Conservation (phyloP, 1,140 invertebrate species). For the Drosophila arawakana region DNA sequence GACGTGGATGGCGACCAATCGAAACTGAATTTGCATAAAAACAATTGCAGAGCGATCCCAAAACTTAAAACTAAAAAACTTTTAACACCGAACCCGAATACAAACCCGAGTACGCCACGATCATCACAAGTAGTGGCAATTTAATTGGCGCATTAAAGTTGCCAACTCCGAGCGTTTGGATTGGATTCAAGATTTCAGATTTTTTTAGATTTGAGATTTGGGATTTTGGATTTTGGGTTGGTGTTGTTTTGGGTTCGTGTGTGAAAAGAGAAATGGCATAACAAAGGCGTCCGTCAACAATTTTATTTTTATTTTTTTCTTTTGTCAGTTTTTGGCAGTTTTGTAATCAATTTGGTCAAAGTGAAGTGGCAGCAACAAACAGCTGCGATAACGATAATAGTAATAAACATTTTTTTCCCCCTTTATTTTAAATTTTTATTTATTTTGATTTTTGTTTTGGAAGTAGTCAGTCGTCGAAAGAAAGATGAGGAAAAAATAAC, state of each 20-base stretch:
- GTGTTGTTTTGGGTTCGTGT: constrained; percentile 21
- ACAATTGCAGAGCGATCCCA: constrained; percentile 63
- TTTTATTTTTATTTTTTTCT: constrained; percentile 9
- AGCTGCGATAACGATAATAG: constrained; percentile 63
- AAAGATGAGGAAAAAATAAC: constrained; percentile 22
- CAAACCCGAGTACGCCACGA: constrained; percentile 9
- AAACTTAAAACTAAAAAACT: neutral
- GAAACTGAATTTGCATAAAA: constrained; percentile 71
- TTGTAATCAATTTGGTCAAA: constrained; percentile 49
- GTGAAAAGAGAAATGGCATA: constrained; percentile 70
- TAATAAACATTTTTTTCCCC: constrained; percentile 26
- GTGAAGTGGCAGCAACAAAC: constrained; percentile 38
- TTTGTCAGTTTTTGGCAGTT: constrained; percentile 26
- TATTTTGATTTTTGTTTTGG: no score
- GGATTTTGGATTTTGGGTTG: constrained; percentile 10
- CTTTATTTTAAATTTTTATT: no score
- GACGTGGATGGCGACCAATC: constrained; percentile 38
- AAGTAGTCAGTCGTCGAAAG: neutral
- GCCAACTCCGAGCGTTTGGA: constrained; percentile 34
- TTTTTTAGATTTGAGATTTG: neutral
- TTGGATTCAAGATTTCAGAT: constrained; percentile 19
- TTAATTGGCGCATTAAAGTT: constrained; percentile 78
- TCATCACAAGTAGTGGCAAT: constrained; percentile 58
- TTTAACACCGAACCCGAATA: neutral
- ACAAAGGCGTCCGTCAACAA: constrained; percentile 46